Evolutionary conservation across 2,888 invertebrate genomes (phyloP), one percentile per base, ranked within the genome.

Genomic region (Sarcophaga carnaria): DNA sequence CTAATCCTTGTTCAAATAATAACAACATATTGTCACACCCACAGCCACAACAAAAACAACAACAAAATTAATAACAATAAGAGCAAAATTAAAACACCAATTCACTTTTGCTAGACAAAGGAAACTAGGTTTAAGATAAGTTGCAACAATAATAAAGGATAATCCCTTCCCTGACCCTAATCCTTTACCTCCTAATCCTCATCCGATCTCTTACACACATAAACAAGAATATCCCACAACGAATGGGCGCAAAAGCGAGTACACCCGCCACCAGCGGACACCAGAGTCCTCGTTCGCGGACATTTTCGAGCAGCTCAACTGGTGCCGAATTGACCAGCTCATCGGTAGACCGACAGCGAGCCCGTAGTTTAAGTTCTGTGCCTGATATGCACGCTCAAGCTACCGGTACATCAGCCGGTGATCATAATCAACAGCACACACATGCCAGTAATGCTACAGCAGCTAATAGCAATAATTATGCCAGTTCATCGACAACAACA

Each of bases 161-260:
- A 54, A 17, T 45, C 71, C 59, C 59, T 47, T 66, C 45, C 80
- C 64, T 66, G 2, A 64, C 60, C 59, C 80, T 66, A 47, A 49
- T 66, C 47, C 47, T 47, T n/a, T 20, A n/a, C 67, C 45, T 45
- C 37, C 25, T 17, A 17, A 20, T 20, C 54, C 54, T 49, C 25
- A n/a, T n/a, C 14, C 10, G 4, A 17, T 17, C 59, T 59, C 14
- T 17, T 20, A 59, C n/a, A 14, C n/a, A 70, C 5, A 54, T n/a
- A 22, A 17, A 72, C 54, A 84, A 59, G 45, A 72, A 14, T 14
- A 76, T 72, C 64, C 59, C 47, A 84, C 89, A 87, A 85, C 89
- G 88, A 89, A 97, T 97, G 97, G 97, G 97, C 94, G 97, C 97
- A 93, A 97, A 97, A 94, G 95, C 97, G 91, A 97, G 97, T 94